Evolutionary conservation across 2,113 vertebrate species (phyloP), one percentile per base, ranked within the genome.

Genomic region (Buteo buteo): DNA sequence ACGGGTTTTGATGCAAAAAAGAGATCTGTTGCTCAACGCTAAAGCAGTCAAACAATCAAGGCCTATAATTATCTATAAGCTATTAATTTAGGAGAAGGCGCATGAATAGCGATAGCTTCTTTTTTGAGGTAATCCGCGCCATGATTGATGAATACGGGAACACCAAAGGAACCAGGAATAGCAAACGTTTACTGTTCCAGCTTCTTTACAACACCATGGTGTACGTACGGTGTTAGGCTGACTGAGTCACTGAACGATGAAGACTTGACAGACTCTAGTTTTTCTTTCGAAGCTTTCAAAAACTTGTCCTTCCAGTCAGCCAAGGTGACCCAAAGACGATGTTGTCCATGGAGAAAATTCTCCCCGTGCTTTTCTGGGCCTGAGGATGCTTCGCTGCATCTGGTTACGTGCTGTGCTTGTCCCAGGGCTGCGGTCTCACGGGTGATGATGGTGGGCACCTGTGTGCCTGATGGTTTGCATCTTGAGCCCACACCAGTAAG

Each of bases 341-440:
- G 52, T 13, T 77, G 38, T 40, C 26, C 0, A 0, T 34, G 31
- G 34, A 44, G 26, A 55, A 82, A 64, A 32, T 36, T 44, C 18
- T 67, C n/a, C 28, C 57, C 0, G 0, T 32, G 40, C 16, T 57
- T 6, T 73, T 72, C 18, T 0, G 0, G 21, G 44, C 49, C 36
- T 44, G 66, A 88, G 66, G 44, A 59, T 0, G 5, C 29, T 31
- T 67, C 0, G 3, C 13, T 20, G 34, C 10, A 0, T 40, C 40
- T 61, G 40, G 16, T 49, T 74, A 4, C 0, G 0, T 4, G 40
- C 67, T 54, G n/a, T 38, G 57, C 65, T 77, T 64, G 36, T 70
- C 49, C 49, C 24, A 20, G 62, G 40, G 42, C 64, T 25, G 7
- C 1, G 5, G 7, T 52, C 36, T 36, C 13, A 0, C 10, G 65